Base-by-base conservation (phyloP, 64 coral and sea anemone genomes). In the Acropora tenuis region DNA sequence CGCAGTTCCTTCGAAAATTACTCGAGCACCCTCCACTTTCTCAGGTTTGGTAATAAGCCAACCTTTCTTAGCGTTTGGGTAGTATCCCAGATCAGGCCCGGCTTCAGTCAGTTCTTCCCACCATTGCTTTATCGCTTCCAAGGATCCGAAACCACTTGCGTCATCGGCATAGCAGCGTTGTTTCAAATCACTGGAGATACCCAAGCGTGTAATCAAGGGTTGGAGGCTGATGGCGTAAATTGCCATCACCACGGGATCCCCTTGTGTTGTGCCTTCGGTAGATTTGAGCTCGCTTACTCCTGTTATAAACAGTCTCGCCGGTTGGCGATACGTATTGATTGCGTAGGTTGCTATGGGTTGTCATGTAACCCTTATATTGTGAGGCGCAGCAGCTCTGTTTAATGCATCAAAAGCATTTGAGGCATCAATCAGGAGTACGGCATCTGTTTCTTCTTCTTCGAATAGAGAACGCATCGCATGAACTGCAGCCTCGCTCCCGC, bases 361-460 rank as follows among this genome's bases (percentile, higher is more conserved):
- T 19, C 77, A 79, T 7, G 20, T 16, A 18, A 53, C 49, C 48
- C 49, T 53, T 55, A 79, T 55, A 55, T 79, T 79, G 8, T 77
- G 75, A 47, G 47, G 75, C 20, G 75, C 43, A 47, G 75, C 75
- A 77, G 78, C 46, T 80, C 47, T 80, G 78, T 80, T 80, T 52
- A 80, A 30, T 80, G 78, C 78, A 4, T 80, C 50, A 47, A 80
- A 80, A 18, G 78, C 78, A 80, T 80, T 80, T 59, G 78, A 80
- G 12, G 78, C 78, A 30, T 80, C 78, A 41, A 80, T 59, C 78
- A 80, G 78, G 78, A 80, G 78, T 80, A 80, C 78, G 10, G 78
- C 78, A 80, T 80, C 78, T 18, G 43, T 48, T 16, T 80, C 78
- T 18, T 80, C 78, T 0, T 15, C 78, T 80, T 80, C 78, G 78